These are phyloP conservation scores for Enteromius anoplus DNA, from an alignment of 2,797 vertebrate species.

Conservation along the genomic window DNA sequence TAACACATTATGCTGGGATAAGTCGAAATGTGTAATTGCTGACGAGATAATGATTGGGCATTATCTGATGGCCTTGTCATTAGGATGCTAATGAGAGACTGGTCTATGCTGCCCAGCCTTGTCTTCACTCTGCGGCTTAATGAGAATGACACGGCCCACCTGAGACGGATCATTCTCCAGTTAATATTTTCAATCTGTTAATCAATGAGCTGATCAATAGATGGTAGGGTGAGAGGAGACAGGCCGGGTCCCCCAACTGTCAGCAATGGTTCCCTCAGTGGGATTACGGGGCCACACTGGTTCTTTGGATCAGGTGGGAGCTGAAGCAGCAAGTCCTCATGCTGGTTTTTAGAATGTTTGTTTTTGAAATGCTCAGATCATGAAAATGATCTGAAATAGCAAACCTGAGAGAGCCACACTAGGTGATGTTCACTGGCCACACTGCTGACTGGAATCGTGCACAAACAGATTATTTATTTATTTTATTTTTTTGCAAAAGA, in stretches of 20 bases:
- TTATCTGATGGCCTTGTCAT: constrained; percentile 81
- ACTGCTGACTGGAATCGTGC: background rate
- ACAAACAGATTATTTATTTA: background rate
- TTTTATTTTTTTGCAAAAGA: constrained; percentile 66
- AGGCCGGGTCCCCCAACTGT: constrained; percentile 57
- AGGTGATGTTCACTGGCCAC: background rate
- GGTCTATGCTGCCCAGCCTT: constrained; percentile 21
- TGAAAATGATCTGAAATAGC: background rate
- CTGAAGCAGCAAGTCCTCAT: background rate
- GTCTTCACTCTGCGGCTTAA: constrained; percentile 63
- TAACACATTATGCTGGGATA: constrained; percentile 35
- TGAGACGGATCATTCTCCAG: constrained; percentile 81
- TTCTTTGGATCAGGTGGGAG: constrained; percentile 17
- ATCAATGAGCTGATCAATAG: constrained; percentile 78
- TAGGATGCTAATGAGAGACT: constrained; percentile 80
- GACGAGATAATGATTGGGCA: constrained; percentile 56
- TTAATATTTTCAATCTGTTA: constrained; percentile 85
- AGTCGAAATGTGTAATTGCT: constrained; percentile 37
- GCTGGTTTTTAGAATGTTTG: background rate
- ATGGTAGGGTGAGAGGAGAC: constrained; percentile 49
- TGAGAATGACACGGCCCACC: constrained; percentile 74
- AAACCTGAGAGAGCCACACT: background rate
- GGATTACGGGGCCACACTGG: constrained; percentile 47
- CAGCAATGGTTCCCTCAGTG: constrained; percentile 65
- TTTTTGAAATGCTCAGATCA: background rate